Percentiles rank a stretch among this genome's conserved stretches.
Evolutionary conservation across 2,888 invertebrate genomes (phyloP).

Genomic region (Drosophila barbarae): DNA sequence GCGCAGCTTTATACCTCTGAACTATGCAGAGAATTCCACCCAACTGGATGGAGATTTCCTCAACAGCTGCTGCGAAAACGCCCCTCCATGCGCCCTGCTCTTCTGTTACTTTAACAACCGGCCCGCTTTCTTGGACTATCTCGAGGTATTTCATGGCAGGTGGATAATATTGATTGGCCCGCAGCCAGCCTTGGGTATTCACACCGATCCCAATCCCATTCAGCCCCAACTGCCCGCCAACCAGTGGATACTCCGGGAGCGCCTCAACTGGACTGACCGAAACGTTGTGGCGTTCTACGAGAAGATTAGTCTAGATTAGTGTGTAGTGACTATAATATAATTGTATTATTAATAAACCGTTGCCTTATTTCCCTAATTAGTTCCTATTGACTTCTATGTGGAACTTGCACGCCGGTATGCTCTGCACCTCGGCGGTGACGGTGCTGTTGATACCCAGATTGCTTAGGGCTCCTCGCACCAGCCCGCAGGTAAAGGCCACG

Average conservation of each 20-base stretch:
- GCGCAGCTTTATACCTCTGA: constrained; percentile 85
- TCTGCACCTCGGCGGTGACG: constrained; percentile 96
- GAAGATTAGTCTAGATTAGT: constrained; percentile 50
- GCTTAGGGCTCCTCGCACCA: constrained; percentile 95
- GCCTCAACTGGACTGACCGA: constrained; percentile 83
- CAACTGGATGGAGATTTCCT: constrained; percentile 76
- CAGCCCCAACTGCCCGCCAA: constrained; percentile 80
- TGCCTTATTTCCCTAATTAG: constrained; percentile 69
- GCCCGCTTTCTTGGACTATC: constrained; percentile 84
- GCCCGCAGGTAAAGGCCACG: constrained; percentile 96
- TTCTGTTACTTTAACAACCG: constrained; percentile 92
- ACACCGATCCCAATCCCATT: constrained; percentile 87
- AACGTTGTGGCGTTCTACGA: constrained; percentile 85
- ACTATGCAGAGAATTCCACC: constrained; percentile 80
- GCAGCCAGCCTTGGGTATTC: constrained; percentile 82
- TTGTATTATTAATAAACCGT: constrained; percentile 21
- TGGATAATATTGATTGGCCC: constrained; percentile 89
- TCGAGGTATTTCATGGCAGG: constrained; percentile 83
- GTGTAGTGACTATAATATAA: constrained; percentile 25
- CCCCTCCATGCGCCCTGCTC: constrained; percentile 81
- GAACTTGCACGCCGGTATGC: constrained; percentile 95
- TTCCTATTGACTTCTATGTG: constrained; percentile 92
- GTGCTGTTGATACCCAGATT: constrained; percentile 96
- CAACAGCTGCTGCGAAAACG: constrained; percentile 77
- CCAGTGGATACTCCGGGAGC: constrained; percentile 82